These are phyloP conservation scores for human DNA, from an alignment of 2,113 vertebrate genomes.

Conservation along the genomic window DNA sequence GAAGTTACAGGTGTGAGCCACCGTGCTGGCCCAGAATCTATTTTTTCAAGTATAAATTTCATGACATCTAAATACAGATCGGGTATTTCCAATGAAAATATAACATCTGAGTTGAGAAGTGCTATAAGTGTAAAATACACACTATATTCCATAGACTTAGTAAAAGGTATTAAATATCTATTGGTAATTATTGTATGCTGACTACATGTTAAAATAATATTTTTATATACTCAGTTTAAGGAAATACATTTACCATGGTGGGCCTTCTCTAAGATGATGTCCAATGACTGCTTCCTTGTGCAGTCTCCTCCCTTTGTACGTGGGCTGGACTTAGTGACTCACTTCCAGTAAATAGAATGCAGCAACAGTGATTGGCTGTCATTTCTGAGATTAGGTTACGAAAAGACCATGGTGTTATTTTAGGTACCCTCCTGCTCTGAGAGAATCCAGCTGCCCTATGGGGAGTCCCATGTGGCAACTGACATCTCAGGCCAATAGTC, in stretches of 20 bases:
- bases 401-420: background rate
- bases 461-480: background rate
- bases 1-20: no score
- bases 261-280: background rate
- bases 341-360: background rate
- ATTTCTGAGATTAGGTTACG: background rate
- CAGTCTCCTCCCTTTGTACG: background rate
- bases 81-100: constrained; percentile 8
- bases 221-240: background rate
- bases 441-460: background rate
- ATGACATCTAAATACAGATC: background rate
- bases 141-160: background rate
- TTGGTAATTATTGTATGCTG: background rate
- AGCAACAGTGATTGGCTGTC: background rate
- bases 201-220: background rate
- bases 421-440: background rate
- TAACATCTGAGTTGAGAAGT: background rate
- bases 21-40: no score
- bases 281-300: background rate
- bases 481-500: background rate
- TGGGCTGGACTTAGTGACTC: background rate
- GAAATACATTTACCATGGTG: background rate
- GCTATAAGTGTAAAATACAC: background rate
- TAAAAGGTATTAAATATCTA: background rate
- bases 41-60: background rate